Percentiles rank a stretch among this genome's conserved stretches.
Evolutionary conservation across 2,113 vertebrate species (phyloP).

Genomic region (Podocnemis expansa): DNA sequence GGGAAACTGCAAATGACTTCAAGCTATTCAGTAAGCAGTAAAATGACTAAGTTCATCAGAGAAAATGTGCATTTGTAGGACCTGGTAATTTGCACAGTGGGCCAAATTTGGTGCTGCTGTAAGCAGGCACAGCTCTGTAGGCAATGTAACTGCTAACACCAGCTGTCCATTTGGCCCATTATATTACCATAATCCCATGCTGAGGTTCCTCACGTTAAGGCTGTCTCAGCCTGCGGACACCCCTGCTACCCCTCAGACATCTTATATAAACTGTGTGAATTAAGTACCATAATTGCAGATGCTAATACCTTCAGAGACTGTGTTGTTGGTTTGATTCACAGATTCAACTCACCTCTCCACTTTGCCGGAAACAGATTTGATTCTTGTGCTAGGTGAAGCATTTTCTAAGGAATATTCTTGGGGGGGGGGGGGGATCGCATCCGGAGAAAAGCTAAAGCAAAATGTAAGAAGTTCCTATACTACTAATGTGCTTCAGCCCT

Average conservation of each 20-base stretch:
- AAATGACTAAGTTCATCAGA: not conserved
- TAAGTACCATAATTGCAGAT: not conserved
- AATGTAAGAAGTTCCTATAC: not conserved
- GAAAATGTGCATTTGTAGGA: not conserved
- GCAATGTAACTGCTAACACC: not conserved
- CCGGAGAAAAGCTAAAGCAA: not conserved
- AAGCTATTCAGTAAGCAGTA: not conserved
- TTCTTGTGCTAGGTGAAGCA: not conserved
- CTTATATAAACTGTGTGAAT: not conserved
- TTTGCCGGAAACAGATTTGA: not conserved
- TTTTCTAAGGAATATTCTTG: no score
- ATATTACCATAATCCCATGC: not conserved
- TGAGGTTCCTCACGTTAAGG: not conserved
- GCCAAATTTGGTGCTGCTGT: not conserved
- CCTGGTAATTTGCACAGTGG: not conserved
- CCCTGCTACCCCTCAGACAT: not conserved
- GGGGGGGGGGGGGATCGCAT: no score
- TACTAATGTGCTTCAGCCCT: not conserved
- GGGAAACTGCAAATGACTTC: not conserved
- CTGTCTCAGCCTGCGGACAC: not conserved
- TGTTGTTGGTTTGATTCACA: not conserved
- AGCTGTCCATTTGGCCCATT: not conserved
- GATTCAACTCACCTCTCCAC: not conserved
- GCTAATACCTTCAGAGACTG: not conserved
- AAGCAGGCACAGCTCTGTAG: not conserved